Conservation (phyloP, 2,888 invertebrate genomes). For the Diaprepes abbreviatus region DNA sequence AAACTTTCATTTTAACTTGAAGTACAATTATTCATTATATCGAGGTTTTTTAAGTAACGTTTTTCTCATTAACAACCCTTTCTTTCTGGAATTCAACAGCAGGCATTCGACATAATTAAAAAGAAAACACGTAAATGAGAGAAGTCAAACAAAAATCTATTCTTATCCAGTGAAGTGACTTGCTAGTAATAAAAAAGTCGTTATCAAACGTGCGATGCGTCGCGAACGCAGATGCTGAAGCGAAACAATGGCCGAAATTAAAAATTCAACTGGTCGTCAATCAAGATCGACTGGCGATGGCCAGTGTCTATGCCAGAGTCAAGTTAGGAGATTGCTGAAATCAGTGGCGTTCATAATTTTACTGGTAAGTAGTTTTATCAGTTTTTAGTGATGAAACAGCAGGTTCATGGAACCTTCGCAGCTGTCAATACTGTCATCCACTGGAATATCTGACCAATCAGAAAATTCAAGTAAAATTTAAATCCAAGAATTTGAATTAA, state of each 20-base stretch:
- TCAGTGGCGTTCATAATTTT: conserved; percentile 27
- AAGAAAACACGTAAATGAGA: background rate
- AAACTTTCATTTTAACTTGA: no score
- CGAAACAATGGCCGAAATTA: conserved; percentile 58
- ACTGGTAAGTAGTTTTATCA: no score
- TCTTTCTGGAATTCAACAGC: no score
- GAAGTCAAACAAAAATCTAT: conserved; percentile 3
- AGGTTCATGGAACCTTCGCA: no score
- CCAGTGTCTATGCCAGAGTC: conserved; percentile 43
- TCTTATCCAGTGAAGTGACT: background rate
- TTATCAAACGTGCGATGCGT: conserved; percentile 34
- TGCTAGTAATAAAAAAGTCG: conserved; percentile 24
- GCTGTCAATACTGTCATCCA: no score
- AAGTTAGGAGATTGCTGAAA: conserved; percentile 14
- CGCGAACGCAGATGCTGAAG: conserved; percentile 47
- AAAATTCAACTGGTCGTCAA: conserved; percentile 59
- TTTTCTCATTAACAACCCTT: no score
- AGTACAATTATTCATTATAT: no score
- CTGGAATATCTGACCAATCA: no score
- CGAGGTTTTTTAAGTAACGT: no score
- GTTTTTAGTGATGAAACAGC: no score
- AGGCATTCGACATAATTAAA: background rate
- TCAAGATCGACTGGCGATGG: conserved; percentile 55
- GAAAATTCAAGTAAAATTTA: no score
- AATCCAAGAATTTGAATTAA: no score